Percentiles rank a stretch among this genome's conserved stretches.
Evolutionary conservation across 2,888 invertebrate genomes (phyloP).

Genomic region (Xanthostigma xanthostigma): DNA sequence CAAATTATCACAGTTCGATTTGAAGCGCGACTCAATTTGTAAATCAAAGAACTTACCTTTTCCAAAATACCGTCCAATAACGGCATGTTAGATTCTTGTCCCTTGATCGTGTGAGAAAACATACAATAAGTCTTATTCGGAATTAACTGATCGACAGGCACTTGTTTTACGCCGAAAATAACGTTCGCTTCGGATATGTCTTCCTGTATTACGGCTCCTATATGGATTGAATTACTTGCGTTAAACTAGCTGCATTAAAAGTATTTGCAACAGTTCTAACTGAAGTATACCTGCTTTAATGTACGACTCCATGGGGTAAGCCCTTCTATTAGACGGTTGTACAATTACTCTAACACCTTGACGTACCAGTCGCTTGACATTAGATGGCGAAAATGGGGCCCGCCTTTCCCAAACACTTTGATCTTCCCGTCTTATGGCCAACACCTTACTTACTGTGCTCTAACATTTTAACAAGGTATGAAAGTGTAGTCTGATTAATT

Average conservation of each 20-base stretch:
- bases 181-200: constrained; percentile 93
- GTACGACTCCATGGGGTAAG: constrained; percentile 95
- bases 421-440: constrained; percentile 82
- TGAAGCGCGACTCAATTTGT: too few relatives aligned
- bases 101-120: constrained; percentile 99
- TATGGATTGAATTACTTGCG: not conserved
- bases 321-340: constrained; percentile 93
- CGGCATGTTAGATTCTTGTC: constrained; percentile 96
- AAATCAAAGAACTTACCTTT: constrained; percentile 36
- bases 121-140: constrained; percentile 97
- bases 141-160: constrained; percentile 80
- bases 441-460: constrained; percentile 33
- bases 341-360: constrained; percentile 89
- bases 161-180: constrained; percentile 95
- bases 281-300: constrained; percentile 42
- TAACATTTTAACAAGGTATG: constrained; percentile 31
- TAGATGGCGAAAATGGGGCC: constrained; percentile 84
- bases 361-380: constrained; percentile 76
- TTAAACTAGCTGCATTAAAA: not conserved
- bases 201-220: constrained; percentile 83
- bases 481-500: not conserved
- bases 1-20: not conserved
- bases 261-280: too few relatives aligned
- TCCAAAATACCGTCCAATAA: constrained; percentile 90
- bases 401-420: constrained; percentile 93